Base-by-base conservation (phyloP, 2,113 vertebrate genomes). In the Salvator merianae region DNA sequence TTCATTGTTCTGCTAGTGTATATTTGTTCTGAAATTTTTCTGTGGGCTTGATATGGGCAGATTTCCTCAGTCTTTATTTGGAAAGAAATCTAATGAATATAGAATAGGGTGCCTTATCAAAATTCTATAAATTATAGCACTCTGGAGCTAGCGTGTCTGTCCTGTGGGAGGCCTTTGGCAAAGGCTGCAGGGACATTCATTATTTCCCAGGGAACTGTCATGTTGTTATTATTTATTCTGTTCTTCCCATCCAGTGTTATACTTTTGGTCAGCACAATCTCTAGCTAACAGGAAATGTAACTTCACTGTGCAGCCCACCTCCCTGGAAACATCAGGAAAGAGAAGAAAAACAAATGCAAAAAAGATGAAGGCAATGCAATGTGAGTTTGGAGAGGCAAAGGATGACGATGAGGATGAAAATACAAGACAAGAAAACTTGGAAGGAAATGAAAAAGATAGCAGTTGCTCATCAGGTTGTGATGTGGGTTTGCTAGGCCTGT, bases 81-180 rank as follows among this genome's bases (percentile, higher is more conserved):
- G 71, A 68, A 10, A 43, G 40, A 74, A 84, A 84, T 70, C 74
- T 84, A 84, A 84, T 78, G 83, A 84, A 78, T 84, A 84, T 84
- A 84, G 75, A 84, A 84, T 62, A 84, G 50, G 36, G 12, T 43
- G 36, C 66, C 83, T 71, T 71, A 84, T 84, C 83, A 78, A 78
- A 78, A 78, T 78, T 78, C 75, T 71, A 55, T 84, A 62, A 63
- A 84, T 78, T 78, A 62, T 78, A 70, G 66, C 53, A 71, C 50
- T 71, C 66, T 71, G 66, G 30, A 78, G 83, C 83, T 78, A 5
- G 36, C 70, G 47, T 84, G 83, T 26, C 36, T 47, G 50, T 84
- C 53, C 83, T 62, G n/a, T 28, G 28, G 68, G 30, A 82, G 70
- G 70, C 53, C 50, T 77, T n/a, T 43, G 32, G 55, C 55, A 59